Percentiles rank a stretch among this genome's conserved stretches.
These are phyloP conservation scores for Momotus momota DNA, from an alignment of 2,797 vertebrate genomes.

Conservation along the genomic window DNA sequence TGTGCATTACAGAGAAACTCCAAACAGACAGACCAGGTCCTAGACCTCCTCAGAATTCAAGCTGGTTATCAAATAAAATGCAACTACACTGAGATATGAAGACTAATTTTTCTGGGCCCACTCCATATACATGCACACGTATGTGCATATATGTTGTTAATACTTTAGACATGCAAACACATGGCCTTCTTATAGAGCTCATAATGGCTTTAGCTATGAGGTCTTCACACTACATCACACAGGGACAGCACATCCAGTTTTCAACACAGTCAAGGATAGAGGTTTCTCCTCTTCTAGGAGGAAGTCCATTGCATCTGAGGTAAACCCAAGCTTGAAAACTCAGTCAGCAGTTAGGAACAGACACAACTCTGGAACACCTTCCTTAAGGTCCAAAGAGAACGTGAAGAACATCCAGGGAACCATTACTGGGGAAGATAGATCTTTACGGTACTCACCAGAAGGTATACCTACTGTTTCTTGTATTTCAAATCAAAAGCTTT, in stretches of 20 bases:
- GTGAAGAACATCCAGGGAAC: neutral
- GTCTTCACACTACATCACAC: neutral
- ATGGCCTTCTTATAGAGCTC: neutral
- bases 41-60: neutral
- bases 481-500: neutral
- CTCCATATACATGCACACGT: no score
- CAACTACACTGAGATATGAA: neutral
- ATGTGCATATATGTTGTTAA: fast-evolving
- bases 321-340: neutral
- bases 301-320: neutral
- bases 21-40: neutral
- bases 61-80: no score
- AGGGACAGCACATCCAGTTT: neutral
- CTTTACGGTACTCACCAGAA: neutral
- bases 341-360: neutral
- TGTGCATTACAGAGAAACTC: neutral
- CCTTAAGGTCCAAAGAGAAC: neutral
- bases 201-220: neutral
- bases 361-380: neutral
- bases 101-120: no score
- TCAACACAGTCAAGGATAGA: neutral
- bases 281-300: neutral
- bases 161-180: neutral
- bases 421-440: neutral
- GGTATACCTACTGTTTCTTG: neutral